Evolutionary conservation across 2,888 invertebrate genomes (phyloP), one percentile per base, ranked within the genome.

Genomic region (Cryptops parisi): DNA sequence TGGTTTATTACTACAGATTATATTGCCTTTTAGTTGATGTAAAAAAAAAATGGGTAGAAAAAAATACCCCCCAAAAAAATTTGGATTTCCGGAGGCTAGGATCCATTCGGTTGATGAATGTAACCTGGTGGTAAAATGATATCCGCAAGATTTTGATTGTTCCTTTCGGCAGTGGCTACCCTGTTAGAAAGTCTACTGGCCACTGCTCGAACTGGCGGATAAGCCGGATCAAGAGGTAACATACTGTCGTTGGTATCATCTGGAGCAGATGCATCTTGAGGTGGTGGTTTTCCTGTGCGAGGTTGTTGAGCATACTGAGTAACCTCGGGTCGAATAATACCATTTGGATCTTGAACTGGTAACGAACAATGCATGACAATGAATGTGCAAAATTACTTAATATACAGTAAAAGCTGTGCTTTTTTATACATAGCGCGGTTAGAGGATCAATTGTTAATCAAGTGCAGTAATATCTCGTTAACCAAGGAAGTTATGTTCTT

Each of bases 321-420:
- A 1, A 52, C 52, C 33, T 52, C 52, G 2, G 52, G 52, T 2
- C 52, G 52, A n/a, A 52, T 52, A 4, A 52, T 52, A 9, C 52
- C 52, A 45, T 52, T 52, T 24, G 52, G 52, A 25, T 52, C 52
- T 52, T 52, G 52, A 5, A 52, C 52, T 52, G 39, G 21, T 24
- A 40, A 22, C 24, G 17, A n/a, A n/a, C n/a, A n/a, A n/a, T n/a
- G n/a, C n/a, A n/a, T n/a, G n/a, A n/a, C n/a, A n/a, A n/a, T n/a
- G n/a, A n/a, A n/a, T n/a, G n/a, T n/a, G n/a, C n/a, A n/a, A n/a
- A n/a, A n/a, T n/a, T n/a, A n/a, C n/a, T n/a, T n/a, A n/a, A n/a
- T n/a, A n/a, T n/a, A n/a, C n/a, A n/a, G n/a, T n/a, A n/a, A n/a
- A n/a, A n/a, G n/a, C n/a, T n/a, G n/a, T n/a, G n/a, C n/a, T n/a